These are phyloP conservation scores for Pyxicephalus adspersus DNA, from an alignment of 2,113 vertebrate species.

Conservation along the genomic window DNA sequence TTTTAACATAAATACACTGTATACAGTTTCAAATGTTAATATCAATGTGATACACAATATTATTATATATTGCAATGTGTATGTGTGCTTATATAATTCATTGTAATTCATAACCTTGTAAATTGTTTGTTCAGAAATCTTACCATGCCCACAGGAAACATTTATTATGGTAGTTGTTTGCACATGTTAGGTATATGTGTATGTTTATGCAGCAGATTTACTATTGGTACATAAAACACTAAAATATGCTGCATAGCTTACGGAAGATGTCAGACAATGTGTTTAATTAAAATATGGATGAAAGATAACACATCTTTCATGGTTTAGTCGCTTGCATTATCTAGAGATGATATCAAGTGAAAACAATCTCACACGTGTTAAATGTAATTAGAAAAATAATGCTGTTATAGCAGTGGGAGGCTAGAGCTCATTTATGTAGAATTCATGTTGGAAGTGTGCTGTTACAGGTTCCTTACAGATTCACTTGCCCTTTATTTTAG, in stretches of 20 bases:
- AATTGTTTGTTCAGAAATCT: too few relatives aligned
- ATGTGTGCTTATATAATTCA: too few relatives aligned
- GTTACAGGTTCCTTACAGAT: not conserved
- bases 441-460: not conserved
- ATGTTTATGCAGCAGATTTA: constrained; percentile 21
- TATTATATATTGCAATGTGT: too few relatives aligned
- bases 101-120: too few relatives aligned
- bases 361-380: constrained; percentile 37
- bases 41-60: too few relatives aligned
- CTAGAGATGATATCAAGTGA: constrained; percentile 47
- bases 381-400: constrained; percentile 51
- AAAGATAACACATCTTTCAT: constrained; percentile 48
- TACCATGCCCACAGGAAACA: too few relatives aligned
- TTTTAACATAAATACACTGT: too few relatives aligned
- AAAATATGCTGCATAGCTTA: constrained; percentile 31
- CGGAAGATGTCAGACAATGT: constrained; percentile 44
- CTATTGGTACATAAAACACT: constrained; percentile 29
- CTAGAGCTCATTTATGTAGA: not conserved
- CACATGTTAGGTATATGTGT: constrained; percentile 1
- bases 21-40: too few relatives aligned
- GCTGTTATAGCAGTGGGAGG: constrained; percentile 24
- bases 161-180: too few relatives aligned
- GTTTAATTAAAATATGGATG: constrained; percentile 33
- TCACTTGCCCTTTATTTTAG: not conserved
- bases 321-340: constrained; percentile 42